phyloP scores from a whole-genome alignment of 2,888 invertebrate species.

The Caradrina clavipalpis region DNA sequence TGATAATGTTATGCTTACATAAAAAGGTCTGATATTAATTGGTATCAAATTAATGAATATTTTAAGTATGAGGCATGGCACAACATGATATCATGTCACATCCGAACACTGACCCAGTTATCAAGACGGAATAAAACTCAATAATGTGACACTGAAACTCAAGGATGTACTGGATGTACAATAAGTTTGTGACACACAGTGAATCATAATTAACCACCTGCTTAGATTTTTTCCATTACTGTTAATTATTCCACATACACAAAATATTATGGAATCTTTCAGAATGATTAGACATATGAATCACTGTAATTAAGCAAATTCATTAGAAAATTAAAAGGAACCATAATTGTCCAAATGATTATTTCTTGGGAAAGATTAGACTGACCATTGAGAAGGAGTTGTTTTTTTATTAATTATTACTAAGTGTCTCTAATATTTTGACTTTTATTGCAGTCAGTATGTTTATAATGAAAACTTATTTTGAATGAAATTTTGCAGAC shows the following conservation, averaged over 20 bases:
- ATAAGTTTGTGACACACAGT: constrained; percentile 12
- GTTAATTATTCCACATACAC: constrained; percentile 25
- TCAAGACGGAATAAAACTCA: constrained; percentile 37
- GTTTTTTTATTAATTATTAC: background rate
- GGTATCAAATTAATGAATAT: constrained; percentile 19
- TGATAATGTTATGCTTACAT: constrained; percentile 19
- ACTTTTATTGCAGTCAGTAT: background rate
- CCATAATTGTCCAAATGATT: constrained; percentile 15
- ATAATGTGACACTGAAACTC: constrained; percentile 42
- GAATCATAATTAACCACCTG: constrained; percentile 21
- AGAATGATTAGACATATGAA: constrained; percentile 19
- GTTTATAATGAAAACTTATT: background rate
- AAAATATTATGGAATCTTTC: constrained; percentile 28
- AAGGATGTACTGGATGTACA: constrained; percentile 31
- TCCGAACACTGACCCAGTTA: constrained; percentile 42
- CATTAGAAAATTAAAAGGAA: constrained; percentile 20
- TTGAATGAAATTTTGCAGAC: background rate
- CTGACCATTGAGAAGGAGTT: background rate
- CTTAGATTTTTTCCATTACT: constrained; percentile 12
- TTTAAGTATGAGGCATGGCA: constrained; percentile 18
- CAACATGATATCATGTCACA: constrained; percentile 28
- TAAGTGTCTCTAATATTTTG: background rate
- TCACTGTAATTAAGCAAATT: constrained; percentile 43
- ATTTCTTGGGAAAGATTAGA: constrained; percentile 11
- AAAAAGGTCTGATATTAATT: constrained; percentile 22